Percentiles rank a stretch among this genome's conserved stretches.
Evolutionary conservation across 2,888 invertebrate genomes (phyloP).

Genomic region (Tiphia femorata): DNA sequence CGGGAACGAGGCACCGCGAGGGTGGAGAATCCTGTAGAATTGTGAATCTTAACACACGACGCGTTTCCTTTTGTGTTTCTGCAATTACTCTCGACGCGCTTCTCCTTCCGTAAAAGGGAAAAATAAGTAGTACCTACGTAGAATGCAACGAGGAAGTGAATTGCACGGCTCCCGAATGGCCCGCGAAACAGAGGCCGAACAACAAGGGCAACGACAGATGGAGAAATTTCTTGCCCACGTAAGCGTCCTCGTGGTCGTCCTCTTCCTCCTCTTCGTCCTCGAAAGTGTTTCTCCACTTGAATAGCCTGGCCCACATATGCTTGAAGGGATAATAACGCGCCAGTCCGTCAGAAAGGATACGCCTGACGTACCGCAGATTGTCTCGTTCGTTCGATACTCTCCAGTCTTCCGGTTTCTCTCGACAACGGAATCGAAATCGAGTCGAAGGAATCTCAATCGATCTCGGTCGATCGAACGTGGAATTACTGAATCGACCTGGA

Average conservation of each 20-base stretch:
- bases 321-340: constrained; percentile 61
- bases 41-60: too few relatives aligned
- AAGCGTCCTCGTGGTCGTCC: constrained; percentile 42
- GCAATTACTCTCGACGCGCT: too few relatives aligned
- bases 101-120: too few relatives aligned
- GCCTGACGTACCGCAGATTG: constrained; percentile 39
- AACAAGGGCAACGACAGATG: constrained; percentile 47
- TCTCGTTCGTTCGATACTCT: constrained; percentile 7
- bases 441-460: neutral
- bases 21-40: too few relatives aligned
- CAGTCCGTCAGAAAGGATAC: constrained; percentile 27
- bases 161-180: too few relatives aligned
- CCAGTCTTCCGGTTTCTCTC: constrained; percentile 18
- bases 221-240: constrained; percentile 40
- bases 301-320: constrained; percentile 43
- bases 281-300: constrained; percentile 47
- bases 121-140: too few relatives aligned
- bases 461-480: constrained; percentile 11
- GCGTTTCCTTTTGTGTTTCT: too few relatives aligned
- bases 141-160: too few relatives aligned
- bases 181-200: too few relatives aligned
- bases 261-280: constrained; percentile 29
- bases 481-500: too few relatives aligned
- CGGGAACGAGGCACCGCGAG: too few relatives aligned
- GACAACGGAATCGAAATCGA: neutral